Conservation (phyloP, 2,113 vertebrate genomes). For the Mormyrus iriodes region DNA sequence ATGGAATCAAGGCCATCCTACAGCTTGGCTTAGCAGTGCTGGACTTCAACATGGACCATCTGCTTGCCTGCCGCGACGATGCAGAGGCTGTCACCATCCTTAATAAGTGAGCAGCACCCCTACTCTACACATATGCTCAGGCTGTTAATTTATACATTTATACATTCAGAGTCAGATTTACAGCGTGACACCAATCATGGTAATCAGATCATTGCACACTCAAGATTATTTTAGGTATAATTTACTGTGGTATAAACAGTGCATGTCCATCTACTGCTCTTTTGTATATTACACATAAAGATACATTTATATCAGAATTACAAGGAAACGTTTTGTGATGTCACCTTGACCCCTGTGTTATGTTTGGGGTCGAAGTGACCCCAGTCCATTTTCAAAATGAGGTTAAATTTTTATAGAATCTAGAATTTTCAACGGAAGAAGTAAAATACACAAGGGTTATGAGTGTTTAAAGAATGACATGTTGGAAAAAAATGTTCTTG, state of each 20-base stretch:
- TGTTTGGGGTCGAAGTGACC: too few species aligned
- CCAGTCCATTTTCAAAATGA: too few species aligned
- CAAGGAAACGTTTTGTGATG: neutral
- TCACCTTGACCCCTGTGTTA: too few species aligned
- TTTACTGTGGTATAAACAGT: neutral
- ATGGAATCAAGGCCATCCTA: constrained; percentile 88
- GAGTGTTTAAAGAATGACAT: neutral
- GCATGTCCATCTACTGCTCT: too few species aligned
- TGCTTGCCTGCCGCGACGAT: constrained; percentile 85
- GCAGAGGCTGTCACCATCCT: constrained; percentile 91
- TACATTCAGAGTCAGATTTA: neutral
- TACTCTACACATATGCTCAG: neutral
- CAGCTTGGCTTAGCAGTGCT: constrained; percentile 89
- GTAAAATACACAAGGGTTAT: too few species aligned
- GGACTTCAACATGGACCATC: constrained; percentile 88
- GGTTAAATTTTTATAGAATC: too few species aligned
- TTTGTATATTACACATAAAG: neutral
- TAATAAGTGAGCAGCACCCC: constrained; percentile 70
- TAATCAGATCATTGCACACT: neutral
- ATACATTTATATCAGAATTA: neutral
- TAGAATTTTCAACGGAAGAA: too few species aligned
- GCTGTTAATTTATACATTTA: neutral
- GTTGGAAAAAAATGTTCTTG: neutral
- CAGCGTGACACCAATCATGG: neutral
- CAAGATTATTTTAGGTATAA: neutral